Evolutionary conservation across 2,113 vertebrate genomes (phyloP).

Genomic region (Corapipo altera): DNA sequence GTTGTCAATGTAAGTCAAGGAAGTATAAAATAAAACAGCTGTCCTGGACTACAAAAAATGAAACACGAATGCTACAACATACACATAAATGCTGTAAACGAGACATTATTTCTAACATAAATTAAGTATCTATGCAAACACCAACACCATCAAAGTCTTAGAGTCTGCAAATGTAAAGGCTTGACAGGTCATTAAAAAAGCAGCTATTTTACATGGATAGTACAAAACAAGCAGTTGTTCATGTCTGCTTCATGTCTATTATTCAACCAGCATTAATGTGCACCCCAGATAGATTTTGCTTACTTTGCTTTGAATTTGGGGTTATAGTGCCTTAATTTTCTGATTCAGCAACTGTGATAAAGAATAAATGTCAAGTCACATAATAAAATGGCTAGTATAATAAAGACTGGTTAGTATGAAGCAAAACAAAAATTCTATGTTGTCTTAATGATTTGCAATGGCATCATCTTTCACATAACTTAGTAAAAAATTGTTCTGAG

Average conservation of each 20-base stretch:
- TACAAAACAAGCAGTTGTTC: neutral
- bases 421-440: neutral
- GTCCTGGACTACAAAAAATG: neutral
- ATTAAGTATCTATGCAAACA: neutral
- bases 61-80: neutral
- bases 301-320: slow-evolving; percentile 28
- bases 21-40: neutral
- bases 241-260: neutral
- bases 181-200: neutral
- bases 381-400: neutral
- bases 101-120: neutral
- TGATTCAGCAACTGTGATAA: neutral
- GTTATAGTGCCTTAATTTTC: neutral
- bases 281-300: slow-evolving; percentile 5
- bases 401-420: neutral
- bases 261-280: slow-evolving; percentile 7
- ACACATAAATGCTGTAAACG: neutral
- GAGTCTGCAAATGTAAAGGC: neutral
- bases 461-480: neutral
- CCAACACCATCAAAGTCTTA: neutral
- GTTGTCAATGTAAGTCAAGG: neutral
- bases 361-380: neutral
- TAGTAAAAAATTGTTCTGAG: neutral
- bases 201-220: neutral
- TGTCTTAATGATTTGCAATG: neutral